phyloP scores from a whole-genome alignment of 2,888 invertebrate genomes.

The Drosophila monieri region DNA sequence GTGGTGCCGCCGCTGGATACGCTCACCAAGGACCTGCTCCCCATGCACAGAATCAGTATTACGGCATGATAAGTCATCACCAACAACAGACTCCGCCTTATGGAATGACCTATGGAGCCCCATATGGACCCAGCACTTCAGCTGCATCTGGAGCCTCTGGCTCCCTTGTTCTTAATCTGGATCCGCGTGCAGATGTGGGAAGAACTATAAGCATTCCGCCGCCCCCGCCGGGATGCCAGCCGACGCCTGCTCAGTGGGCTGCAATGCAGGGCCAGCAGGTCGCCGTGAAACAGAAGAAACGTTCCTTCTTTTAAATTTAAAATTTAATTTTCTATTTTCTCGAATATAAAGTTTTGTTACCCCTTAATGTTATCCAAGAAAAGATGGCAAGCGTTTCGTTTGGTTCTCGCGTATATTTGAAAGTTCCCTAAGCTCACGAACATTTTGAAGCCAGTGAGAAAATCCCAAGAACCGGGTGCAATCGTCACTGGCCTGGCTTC shows the following conservation, averaged over 20 bases:
- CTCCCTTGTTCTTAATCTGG: slow-evolving; percentile 58
- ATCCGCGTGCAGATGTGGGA: slow-evolving; percentile 73
- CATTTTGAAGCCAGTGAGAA: slow-evolving; percentile 53
- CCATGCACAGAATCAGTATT: slow-evolving; percentile 65
- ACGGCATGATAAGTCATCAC: slow-evolving; percentile 69
- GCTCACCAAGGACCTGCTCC: slow-evolving; percentile 19
- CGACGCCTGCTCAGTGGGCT: slow-evolving; percentile 82
- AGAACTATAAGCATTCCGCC: slow-evolving; percentile 78
- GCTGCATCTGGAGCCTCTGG: slow-evolving; percentile 55
- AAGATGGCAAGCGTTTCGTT: slow-evolving; percentile 62
- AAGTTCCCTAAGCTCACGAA: slow-evolving; percentile 68
- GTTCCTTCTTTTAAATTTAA: slow-evolving; percentile 77
- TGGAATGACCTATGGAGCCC: slow-evolving; percentile 39
- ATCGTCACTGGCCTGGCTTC: slow-evolving; percentile 18
- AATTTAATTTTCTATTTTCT: slow-evolving; percentile 20
- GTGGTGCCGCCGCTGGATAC: slow-evolving; percentile 19
- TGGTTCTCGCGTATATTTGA: slow-evolving; percentile 79
- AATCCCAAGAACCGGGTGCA: background rate
- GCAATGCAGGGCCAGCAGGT: slow-evolving; percentile 83
- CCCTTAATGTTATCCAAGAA: slow-evolving; percentile 53
- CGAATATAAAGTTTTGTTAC: slow-evolving; percentile 50
- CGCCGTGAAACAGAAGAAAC: slow-evolving; percentile 75
- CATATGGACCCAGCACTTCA: slow-evolving; percentile 64
- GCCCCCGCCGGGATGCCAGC: slow-evolving; percentile 82
- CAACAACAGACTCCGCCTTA: slow-evolving; percentile 63